Percentiles rank a stretch among this genome's conserved stretches.
Conservation (phyloP, 2,113 vertebrate genomes). For the Puma concolor region DNA sequence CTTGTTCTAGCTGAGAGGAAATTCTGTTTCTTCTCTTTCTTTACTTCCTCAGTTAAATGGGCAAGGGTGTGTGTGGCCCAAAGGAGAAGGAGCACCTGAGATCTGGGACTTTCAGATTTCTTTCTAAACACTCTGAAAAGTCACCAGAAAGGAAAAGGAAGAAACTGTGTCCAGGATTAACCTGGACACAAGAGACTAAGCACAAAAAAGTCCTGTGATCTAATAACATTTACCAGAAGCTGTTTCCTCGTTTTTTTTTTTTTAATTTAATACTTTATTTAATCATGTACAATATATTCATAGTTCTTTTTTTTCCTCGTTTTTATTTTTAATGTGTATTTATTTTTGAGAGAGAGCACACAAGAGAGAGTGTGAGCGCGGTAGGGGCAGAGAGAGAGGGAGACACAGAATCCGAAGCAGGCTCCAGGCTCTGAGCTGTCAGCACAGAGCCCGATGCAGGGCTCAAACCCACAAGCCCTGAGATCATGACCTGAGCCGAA, state of each 20-base stretch:
- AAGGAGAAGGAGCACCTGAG: slow-evolving; percentile 6
- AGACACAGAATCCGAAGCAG: too few species aligned
- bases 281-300: too few species aligned
- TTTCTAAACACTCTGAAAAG: slow-evolving; percentile 8
- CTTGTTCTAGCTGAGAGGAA: background rate
- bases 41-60: background rate
- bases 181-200: background rate
- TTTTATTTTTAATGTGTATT: too few species aligned
- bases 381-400: too few species aligned
- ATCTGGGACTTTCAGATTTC: background rate
- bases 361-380: too few species aligned
- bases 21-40: background rate
- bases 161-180: background rate
- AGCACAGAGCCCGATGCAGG: too few species aligned
- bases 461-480: too few species aligned
- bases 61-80: background rate
- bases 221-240: background rate
- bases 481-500: too few species aligned
- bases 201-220: background rate
- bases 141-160: background rate
- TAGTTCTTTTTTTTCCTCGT: too few species aligned
- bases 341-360: too few species aligned
- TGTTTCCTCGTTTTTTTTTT: background rate
- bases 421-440: too few species aligned
- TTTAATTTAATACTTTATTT: too few species aligned